Base-by-base conservation (phyloP, 2,888 invertebrate species). In the Pegoplata infirma region DNA sequence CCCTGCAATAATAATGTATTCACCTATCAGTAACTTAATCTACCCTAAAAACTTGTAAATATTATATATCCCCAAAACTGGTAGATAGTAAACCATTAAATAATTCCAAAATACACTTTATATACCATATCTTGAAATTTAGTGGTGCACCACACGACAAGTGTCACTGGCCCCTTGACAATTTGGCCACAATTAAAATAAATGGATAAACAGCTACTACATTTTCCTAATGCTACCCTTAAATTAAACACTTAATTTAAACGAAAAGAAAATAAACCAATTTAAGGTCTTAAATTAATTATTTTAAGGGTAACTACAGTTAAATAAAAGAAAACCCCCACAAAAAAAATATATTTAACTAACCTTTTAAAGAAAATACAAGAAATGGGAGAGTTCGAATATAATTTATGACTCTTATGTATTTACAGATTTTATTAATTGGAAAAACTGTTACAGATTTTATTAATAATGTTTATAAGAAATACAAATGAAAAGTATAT, bases 341-440 rank as follows among this genome's bases (percentile, higher is more conserved):
- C 32, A 28, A 58, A n/a, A n/a, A n/a, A n/a, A n/a, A 4, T 14
- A 5, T 10, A 21, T 23, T 46, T 17, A 46, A 63, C 56, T n/a
- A 49, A 23, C 23, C 23, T 6, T 8, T 8, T 12, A 51, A 23
- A 19, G 16, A 12, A 49, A 16, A 32, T 19, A 32, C 19, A 12
- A 46, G 17, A 47, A 21, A 2, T 40, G 56, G 56, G 3, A 44
- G 66, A 17, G 61, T 12, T 28, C 10, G 12, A 46, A 59, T 66
- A 71, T 75, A 87, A 88, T 88, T 87, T 87, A 87, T 88, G 83
- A 84, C 82, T 84, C n/a, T n/a, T n/a, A n/a, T n/a, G n/a, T n/a
- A 83, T 84, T 87, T 84, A 83, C 84, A 87, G 85, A 86, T 88
- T 87, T 87, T 85, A 86, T 88, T 87, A 87, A 87, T 88, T 87